Evolutionary conservation across 2,888 invertebrate species (phyloP).

Genomic region (Agapetus fuscipes): DNA sequence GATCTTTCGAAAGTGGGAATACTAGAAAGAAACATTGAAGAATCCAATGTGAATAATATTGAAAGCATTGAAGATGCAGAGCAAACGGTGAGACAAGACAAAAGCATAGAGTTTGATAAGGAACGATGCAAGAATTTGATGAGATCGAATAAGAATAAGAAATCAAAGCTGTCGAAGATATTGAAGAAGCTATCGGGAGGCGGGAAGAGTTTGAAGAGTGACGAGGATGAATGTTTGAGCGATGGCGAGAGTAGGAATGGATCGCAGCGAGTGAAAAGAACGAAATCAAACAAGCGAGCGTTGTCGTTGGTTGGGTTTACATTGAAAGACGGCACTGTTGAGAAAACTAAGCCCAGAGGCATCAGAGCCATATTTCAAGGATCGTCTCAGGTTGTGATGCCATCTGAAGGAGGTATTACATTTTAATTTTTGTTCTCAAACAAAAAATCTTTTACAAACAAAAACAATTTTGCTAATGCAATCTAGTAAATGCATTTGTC

Average conservation of each 20-base stretch:
- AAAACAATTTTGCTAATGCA: no score
- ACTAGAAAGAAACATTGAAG: constrained; percentile 32
- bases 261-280: constrained; percentile 40
- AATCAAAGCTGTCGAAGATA: constrained; percentile 33
- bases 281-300: constrained; percentile 35
- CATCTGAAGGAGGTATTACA: constrained; percentile 45
- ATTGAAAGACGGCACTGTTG: constrained; percentile 28
- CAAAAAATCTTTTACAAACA: no score
- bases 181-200: constrained; percentile 29
- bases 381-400: constrained; percentile 40
- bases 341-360: constrained; percentile 33
- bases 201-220: constrained; percentile 31
- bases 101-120: constrained; percentile 26
- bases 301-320: constrained; percentile 29
- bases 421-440: constrained; percentile 3
- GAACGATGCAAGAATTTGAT: constrained; percentile 25
- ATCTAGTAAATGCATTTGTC: no score
- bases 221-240: constrained; percentile 34
- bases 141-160: constrained; percentile 31
- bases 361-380: constrained; percentile 37
- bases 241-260: constrained; percentile 24
- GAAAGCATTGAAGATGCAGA: constrained; percentile 16
- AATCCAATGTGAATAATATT: constrained; percentile 21
- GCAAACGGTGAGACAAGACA: constrained; percentile 4
- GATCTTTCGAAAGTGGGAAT: constrained; percentile 33